Percentiles rank a stretch among this genome's conserved stretches.
These are phyloP conservation scores for Petroica traversi DNA, from an alignment of 2,113 vertebrate genomes.

Conservation along the genomic window DNA sequence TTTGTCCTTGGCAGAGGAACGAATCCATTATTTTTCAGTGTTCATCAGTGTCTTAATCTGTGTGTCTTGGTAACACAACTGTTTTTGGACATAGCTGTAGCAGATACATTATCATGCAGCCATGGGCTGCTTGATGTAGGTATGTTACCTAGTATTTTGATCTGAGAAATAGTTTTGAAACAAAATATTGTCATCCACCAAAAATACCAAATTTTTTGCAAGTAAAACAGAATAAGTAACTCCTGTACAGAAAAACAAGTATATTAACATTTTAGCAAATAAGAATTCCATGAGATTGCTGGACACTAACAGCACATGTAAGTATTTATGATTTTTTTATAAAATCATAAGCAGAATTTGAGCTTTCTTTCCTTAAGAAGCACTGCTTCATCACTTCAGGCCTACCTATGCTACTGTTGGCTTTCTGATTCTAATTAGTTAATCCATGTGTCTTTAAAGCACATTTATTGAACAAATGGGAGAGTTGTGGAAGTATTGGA, in stretches of 20 bases:
- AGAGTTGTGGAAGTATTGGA: neutral
- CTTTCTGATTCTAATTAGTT: neutral
- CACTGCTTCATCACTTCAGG: neutral
- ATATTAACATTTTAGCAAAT: neutral
- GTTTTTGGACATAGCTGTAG: neutral
- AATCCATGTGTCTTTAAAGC: neutral
- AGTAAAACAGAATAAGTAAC: neutral
- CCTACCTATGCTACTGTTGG: neutral
- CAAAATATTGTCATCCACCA: neutral
- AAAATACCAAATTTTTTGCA: neutral
- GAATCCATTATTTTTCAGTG: neutral
- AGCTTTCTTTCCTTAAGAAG: neutral
- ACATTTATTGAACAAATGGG: neutral
- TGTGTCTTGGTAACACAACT: neutral
- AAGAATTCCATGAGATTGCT: neutral
- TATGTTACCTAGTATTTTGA: neutral
- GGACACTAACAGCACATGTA: neutral
- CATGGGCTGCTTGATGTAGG: neutral
- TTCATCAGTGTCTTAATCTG: neutral
- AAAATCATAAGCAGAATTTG: neutral
- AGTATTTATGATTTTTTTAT: neutral
- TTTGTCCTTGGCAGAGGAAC: neutral
- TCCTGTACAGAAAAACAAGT: neutral
- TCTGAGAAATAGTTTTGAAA: neutral
- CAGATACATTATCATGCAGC: rapidly evolving